phyloP scores from a whole-genome alignment of 2,113 vertebrate species.

The Sinocyclocheilus anshuiensis region DNA sequence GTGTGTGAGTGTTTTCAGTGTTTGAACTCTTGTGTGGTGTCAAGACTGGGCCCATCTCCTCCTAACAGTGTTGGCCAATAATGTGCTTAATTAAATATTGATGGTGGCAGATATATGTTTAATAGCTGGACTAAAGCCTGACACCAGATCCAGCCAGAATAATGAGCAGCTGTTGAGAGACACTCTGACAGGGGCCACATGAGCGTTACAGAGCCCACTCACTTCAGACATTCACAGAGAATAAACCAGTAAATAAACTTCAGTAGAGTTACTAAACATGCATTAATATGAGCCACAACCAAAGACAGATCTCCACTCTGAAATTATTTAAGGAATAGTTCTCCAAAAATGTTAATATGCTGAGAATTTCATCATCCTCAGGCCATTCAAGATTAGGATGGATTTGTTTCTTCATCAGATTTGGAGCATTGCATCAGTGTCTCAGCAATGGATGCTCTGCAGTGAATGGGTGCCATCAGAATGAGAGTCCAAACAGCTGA shows the following conservation, averaged over 20 bases:
- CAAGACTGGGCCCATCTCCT: slow-evolving; percentile 73
- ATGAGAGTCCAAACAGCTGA: too few relatives aligned
- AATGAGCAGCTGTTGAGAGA: slow-evolving; percentile 81
- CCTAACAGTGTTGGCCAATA: slow-evolving; percentile 77
- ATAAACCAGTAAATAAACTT: slow-evolving; percentile 70
- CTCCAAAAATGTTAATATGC: not conserved
- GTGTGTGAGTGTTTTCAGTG: not conserved
- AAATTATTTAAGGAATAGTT: not conserved
- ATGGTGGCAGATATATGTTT: slow-evolving; percentile 77
- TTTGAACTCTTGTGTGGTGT: slow-evolving; percentile 65
- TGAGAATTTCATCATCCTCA: not conserved
- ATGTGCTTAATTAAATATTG: slow-evolving; percentile 81
- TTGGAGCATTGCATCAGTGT: too few relatives aligned
- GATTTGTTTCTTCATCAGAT: too few relatives aligned
- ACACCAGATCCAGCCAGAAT: slow-evolving; percentile 74
- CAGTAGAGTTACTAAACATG: slow-evolving; percentile 41
- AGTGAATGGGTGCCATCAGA: too few relatives aligned
- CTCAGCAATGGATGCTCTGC: too few relatives aligned
- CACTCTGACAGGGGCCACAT: slow-evolving; percentile 59
- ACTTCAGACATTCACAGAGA: slow-evolving; percentile 65
- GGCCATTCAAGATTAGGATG: too few relatives aligned
- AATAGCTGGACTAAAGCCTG: slow-evolving; percentile 76
- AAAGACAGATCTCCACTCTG: not conserved
- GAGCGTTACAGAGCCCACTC: slow-evolving; percentile 18
- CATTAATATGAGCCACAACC: not conserved